Evolutionary conservation across 2,797 vertebrate genomes (phyloP), one percentile per base, ranked within the genome.

Genomic region (Gila robusta): DNA sequence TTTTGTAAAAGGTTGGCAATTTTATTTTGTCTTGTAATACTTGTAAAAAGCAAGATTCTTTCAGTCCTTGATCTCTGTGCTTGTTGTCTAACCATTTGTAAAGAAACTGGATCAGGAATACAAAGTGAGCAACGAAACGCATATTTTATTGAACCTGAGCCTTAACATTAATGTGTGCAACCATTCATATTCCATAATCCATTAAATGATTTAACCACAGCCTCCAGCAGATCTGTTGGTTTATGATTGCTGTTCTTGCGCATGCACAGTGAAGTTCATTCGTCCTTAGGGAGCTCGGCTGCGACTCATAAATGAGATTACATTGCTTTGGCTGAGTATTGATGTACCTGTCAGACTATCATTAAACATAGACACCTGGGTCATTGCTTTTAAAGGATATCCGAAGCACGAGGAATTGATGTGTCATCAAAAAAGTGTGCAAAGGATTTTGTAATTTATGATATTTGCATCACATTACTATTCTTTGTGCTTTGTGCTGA

Each of bases 301-400:
- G 74, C 19, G 47, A 21, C 67, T 62, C 21, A 73, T 72, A 74
- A 54, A 79, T 77, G n/a, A 74, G 41, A 86, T 81, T 80, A 52
- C 56, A 64, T 44, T 8, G 41, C 44, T 87, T 78, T 47, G 52
- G 26, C 26, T 47, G 56, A 32, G 47, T 70, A 86, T 83, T 76
- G 69, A 67, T 80, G 56, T 39, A 52, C 44, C 72, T 54, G 37
- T 86, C 83, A 83, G 52, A 37, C 32, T 41, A n/a, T 76, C 76
- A 84, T 79, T 80, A 72, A 82, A 49, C 72, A 28, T 44, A 35
- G 78, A 69, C 28, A 56, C n/a, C 54, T 69, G 28, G 28, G 47
- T 52, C 56, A 79, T 69, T 39, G 28, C 44, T 83, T 73, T 79
- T 73, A 85, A 78, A 72, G 26, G 44, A 79, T 37, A 81, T 23